A percentile compares a stretch with the other conserved stretches of the same genome.
These are phyloP conservation scores for Heliconius congener DNA, from an alignment of 1,140 invertebrate genomes.

Conservation along the genomic window DNA sequence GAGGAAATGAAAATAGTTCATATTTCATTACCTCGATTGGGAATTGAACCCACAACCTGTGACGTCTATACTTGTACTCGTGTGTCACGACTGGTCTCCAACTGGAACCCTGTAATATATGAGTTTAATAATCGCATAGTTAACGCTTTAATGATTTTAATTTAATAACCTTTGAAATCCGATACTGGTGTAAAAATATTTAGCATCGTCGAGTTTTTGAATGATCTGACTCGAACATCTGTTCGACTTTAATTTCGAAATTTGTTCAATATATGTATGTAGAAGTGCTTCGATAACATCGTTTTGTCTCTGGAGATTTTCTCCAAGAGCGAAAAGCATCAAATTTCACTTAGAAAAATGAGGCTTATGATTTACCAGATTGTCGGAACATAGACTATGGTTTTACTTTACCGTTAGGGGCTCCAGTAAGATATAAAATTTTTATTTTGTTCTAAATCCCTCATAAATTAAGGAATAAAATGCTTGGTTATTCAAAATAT, in stretches of 20 bases:
- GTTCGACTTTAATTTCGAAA: not conserved
- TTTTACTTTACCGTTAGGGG: not conserved
- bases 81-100: no score
- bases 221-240: slow-evolving; percentile 1
- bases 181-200: slow-evolving; percentile 16
- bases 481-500: not conserved
- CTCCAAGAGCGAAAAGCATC: slow-evolving; percentile 1
- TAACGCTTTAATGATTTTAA: slow-evolving; percentile 13
- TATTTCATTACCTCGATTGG: no score
- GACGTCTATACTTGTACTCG: no score
- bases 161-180: slow-evolving; percentile 4
- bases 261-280: slow-evolving; percentile 1
- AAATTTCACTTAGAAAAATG: slow-evolving; percentile 22
- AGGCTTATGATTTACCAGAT: slow-evolving; percentile 15
- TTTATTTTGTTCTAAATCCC: not conserved
- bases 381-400: not conserved
- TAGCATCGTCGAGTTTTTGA: not conserved
- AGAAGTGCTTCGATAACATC: not conserved
- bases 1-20: no score
- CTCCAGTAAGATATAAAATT: not conserved
- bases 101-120: not conserved
- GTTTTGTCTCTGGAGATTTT: slow-evolving; percentile 1
- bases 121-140: slow-evolving; percentile 7
- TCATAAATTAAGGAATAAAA: not conserved
- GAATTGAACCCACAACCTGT: no score